Conservation (phyloP, 1,140 invertebrate species). For the Dinothrombium tinctorium region DNA sequence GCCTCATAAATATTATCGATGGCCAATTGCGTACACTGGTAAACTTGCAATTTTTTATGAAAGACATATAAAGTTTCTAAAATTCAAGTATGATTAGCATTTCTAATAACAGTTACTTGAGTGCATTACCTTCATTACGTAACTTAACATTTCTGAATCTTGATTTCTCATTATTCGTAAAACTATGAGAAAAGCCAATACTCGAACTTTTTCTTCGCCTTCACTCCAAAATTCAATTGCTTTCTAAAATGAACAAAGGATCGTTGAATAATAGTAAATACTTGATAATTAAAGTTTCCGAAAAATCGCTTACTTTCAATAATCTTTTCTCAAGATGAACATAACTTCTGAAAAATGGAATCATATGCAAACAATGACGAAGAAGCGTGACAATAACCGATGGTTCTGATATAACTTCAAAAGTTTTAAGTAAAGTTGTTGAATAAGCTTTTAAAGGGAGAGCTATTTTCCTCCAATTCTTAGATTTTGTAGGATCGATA, state of each 20-base stretch:
- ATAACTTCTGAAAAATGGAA: slow-evolving; percentile 37
- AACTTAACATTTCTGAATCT: slow-evolving; percentile 37
- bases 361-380: slow-evolving; percentile 68
- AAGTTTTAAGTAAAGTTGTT: slow-evolving; percentile 43
- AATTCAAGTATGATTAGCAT: slow-evolving; percentile 8
- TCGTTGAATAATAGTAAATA: no score
- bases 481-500: slow-evolving; percentile 34
- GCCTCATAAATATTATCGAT: slow-evolving; percentile 85
- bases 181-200: slow-evolving; percentile 64
- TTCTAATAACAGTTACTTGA: background rate
- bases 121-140: slow-evolving; percentile 40
- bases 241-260: slow-evolving; percentile 1
- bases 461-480: slow-evolving; percentile 52
- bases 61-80: slow-evolving; percentile 66
- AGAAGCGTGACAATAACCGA: slow-evolving; percentile 52
- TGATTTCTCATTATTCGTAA: slow-evolving; percentile 48
- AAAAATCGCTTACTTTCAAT: slow-evolving; percentile 32
- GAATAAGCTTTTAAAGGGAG: slow-evolving; percentile 45
- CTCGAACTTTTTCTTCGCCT: slow-evolving; percentile 55
- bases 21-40: slow-evolving; percentile 64
- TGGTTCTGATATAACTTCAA: slow-evolving; percentile 43
- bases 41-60: slow-evolving; percentile 78
- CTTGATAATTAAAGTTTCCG: background rate
- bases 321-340: slow-evolving; percentile 41
- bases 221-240: slow-evolving; percentile 40